Base-by-base conservation (phyloP, 2,888 invertebrate species). In the Pyrocoelia pectoralis region DNA sequence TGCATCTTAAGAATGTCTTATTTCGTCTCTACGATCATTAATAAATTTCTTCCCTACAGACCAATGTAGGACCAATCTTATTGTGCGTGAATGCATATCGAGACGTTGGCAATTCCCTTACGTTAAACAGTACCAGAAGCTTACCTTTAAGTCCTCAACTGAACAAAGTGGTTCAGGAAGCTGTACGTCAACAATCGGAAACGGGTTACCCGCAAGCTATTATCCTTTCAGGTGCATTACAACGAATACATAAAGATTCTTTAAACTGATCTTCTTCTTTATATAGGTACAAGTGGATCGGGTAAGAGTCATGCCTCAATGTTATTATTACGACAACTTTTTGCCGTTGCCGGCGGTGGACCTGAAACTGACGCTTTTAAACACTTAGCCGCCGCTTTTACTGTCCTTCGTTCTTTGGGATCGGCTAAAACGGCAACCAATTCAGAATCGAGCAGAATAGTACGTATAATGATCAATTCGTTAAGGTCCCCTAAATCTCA, bases 321-420 rank as follows among this genome's bases (percentile, higher is more conserved):
- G 94, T 84, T 94, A 76, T 84, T 97, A 75, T 85, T 97, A 74
- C 87, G 95, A 73, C 93, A 96, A 79, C 84, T 97, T 76, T 97
- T 96, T 83, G 95, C 95, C 79, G 92, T 94, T 70, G 96, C 95
- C 60, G 97, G 96, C 66, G 97, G 96, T 73, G 96, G 96, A 51
- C 92, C 94, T 2, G 95, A 96, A 85, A 96, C 97, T 15, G 97
- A 97, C 83, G 95, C 96, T 48, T 97, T 95, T 83, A 97, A 97
- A 83, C 96, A 97, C 83, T 87, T 97, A 70, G 94, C 95, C 10
- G 97, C 97, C 56, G 95, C 97, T 52, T 94, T 97, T 83, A 97
- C 97, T 66, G 97, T 97, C 67, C 87, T 97, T 72, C 87, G 95
- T 70, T 94, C 95, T 15, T 87, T 97, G 64, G 95, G 95, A 69